Percentiles rank a stretch among this genome's conserved stretches.
Evolutionary conservation across 1,140 invertebrate genomes (phyloP).

Genomic region (Drosophila trapezifrons): DNA sequence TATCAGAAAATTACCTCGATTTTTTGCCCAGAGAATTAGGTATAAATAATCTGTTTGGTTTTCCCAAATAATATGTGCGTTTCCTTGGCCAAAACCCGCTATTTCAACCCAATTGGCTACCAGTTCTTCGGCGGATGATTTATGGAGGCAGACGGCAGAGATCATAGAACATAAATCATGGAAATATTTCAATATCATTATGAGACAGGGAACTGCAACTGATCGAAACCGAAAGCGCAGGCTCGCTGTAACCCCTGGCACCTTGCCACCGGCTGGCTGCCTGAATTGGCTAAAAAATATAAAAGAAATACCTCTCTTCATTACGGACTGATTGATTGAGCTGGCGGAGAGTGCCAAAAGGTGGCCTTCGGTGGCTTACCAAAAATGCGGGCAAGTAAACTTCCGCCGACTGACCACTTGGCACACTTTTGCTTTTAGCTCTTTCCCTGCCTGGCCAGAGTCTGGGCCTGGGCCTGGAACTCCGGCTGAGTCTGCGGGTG

Average conservation of each 20-base stretch:
- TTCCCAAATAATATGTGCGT: not conserved
- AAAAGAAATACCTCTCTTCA: constrained; percentile 53
- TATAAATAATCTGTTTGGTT: not conserved
- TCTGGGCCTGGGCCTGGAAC: constrained; percentile 4
- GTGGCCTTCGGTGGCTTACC: constrained; percentile 65
- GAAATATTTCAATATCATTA: constrained; percentile 51
- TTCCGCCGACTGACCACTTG: constrained; percentile 73
- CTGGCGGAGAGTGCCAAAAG: constrained; percentile 44
- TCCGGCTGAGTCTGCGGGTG: constrained; percentile 7
- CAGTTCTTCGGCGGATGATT: constrained; percentile 55
- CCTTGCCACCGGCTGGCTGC: constrained; percentile 10
- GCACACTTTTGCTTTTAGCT: constrained; percentile 73
- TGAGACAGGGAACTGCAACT: constrained; percentile 56
- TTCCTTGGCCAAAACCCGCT: not conserved
- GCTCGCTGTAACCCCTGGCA: constrained; percentile 25
- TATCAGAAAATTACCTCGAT: too few species aligned
- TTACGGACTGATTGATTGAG: constrained; percentile 74
- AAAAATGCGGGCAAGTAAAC: constrained; percentile 80
- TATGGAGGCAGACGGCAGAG: constrained; percentile 48
- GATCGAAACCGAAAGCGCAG: constrained; percentile 47
- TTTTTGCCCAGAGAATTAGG: too few species aligned
- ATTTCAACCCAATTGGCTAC: constrained; percentile 44
- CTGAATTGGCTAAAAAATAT: constrained; percentile 23
- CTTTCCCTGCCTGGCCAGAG: constrained; percentile 20
- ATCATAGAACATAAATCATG: constrained; percentile 68